These are phyloP conservation scores for Candoia aspera DNA, from an alignment of 2,113 vertebrate genomes.

Conservation along the genomic window DNA sequence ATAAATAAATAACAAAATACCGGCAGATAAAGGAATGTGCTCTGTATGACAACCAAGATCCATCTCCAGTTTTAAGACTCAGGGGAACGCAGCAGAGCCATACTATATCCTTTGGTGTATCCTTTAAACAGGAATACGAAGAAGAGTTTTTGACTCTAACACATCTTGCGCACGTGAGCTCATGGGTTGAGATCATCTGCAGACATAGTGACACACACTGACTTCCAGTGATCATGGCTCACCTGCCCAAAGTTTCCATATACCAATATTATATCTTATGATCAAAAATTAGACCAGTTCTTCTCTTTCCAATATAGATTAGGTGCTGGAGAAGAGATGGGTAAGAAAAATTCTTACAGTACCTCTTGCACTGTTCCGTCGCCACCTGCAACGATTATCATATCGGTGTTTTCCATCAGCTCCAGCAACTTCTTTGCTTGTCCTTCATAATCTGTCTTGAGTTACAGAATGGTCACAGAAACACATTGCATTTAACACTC, in stretches of 20 bases:
- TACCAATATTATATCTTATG: not conserved
- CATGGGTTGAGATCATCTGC: not conserved
- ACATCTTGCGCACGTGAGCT: not conserved
- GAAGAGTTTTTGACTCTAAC: not conserved
- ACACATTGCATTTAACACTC: not conserved
- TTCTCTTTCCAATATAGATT: conserved; percentile 11
- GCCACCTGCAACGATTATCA: conserved; percentile 94
- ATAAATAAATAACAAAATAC: too few relatives aligned
- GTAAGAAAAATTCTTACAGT: conserved; percentile 19
- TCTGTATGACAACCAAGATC: too few relatives aligned
- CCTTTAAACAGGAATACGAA: not conserved
- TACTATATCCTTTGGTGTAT: too few relatives aligned
- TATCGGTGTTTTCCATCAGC: conserved; percentile 89
- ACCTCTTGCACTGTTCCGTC: conserved; percentile 96
- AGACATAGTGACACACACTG: not conserved
- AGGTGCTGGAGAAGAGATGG: not conserved
- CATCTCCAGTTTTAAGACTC: too few relatives aligned
- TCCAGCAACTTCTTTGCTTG: conserved; percentile 97
- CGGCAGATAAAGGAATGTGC: not conserved
- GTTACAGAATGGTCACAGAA: conserved; percentile 50
- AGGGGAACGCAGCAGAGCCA: too few relatives aligned
- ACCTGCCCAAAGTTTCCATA: not conserved
- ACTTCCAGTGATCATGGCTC: not conserved
- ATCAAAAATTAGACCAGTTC: not conserved
- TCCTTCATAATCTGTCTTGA: conserved; percentile 98